phyloP scores from a whole-genome alignment of 2,888 invertebrate species.

The Drosophila pegasa region DNA sequence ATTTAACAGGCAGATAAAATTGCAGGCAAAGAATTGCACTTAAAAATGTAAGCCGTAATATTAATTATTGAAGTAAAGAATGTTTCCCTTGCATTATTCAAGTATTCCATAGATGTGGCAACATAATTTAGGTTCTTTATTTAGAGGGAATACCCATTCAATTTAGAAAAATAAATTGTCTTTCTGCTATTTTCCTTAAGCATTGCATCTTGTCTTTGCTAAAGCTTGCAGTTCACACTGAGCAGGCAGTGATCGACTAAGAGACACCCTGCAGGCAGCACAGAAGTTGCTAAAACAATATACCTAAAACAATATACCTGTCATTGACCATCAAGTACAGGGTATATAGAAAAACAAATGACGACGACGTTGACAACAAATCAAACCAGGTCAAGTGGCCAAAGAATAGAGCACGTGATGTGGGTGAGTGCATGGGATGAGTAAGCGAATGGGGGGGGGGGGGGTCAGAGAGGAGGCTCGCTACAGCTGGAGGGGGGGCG shows the following conservation, averaged over 20 bases:
- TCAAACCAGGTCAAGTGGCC: conserved; percentile 74
- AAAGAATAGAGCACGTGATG: conserved; percentile 51
- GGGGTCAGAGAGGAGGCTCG: background rate
- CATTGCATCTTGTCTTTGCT: background rate
- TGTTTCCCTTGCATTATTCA: background rate
- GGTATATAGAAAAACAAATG: conserved; percentile 16
- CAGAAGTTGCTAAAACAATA: background rate
- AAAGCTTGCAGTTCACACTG: background rate
- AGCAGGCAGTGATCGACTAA: background rate
- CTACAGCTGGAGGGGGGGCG: background rate
- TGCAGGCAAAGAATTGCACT: too few species aligned
- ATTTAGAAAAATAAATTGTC: background rate
- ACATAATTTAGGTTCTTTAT: background rate
- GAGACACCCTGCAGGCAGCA: background rate
- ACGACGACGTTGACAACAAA: conserved; percentile 43
- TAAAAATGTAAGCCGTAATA: too few species aligned
- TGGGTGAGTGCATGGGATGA: background rate
- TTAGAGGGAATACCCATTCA: background rate
- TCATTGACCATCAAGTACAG: rapidly evolving
- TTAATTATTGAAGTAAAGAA: too few species aligned
- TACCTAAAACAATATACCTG: background rate
- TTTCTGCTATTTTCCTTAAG: background rate
- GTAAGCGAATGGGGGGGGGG: background rate
- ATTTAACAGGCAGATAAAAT: too few species aligned
- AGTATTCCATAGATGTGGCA: background rate